Percentiles rank a stretch among this genome's conserved stretches.
Conservation (phyloP, 2,888 invertebrate species). For the Fragum sueziense region DNA sequence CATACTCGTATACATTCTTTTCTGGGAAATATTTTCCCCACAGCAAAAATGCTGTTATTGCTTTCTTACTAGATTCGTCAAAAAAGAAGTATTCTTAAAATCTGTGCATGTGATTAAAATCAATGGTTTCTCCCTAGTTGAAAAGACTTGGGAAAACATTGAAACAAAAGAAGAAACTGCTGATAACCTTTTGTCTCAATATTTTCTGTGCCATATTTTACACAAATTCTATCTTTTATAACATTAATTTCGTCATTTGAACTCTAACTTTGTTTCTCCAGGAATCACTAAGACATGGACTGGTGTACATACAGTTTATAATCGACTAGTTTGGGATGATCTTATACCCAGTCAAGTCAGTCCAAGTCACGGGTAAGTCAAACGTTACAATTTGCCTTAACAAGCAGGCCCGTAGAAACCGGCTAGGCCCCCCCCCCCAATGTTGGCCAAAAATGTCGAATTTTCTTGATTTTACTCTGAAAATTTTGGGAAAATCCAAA, state of each 20-base stretch:
- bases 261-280: slow-evolving; percentile 22
- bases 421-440: no score
- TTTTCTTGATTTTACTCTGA: no score
- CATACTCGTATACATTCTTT: neutral
- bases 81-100: neutral
- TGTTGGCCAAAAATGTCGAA: no score
- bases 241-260: neutral
- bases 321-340: slow-evolving; percentile 72
- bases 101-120: neutral
- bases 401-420: no score
- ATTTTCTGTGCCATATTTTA: no score
- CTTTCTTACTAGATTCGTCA: neutral
- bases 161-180: no score
- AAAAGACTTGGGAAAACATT: no score
- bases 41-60: neutral
- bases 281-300: slow-evolving; percentile 69
- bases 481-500: no score
- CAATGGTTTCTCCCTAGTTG: neutral
- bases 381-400: no score
- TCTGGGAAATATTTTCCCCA: neutral
- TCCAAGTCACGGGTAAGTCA: slow-evolving; percentile 23
- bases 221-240: no score
- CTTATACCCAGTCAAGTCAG: slow-evolving; percentile 61
- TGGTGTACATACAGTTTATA: slow-evolving; percentile 68
- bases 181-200: no score